Base-by-base conservation (phyloP, 2,888 invertebrate species). In the Latheticus oryzae region DNA sequence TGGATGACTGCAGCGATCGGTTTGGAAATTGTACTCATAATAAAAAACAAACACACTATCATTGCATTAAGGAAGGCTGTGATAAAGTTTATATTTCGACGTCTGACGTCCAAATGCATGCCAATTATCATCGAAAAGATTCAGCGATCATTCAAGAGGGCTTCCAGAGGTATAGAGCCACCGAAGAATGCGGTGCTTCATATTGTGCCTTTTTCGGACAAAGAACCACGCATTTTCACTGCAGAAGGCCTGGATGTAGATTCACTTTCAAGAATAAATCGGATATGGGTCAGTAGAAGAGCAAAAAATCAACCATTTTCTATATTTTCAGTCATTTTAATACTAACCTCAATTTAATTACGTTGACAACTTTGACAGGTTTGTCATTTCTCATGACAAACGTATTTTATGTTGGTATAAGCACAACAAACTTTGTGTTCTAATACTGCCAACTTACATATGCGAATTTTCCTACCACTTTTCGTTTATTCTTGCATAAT, bases 281-380 rank as follows among this genome's bases (percentile, higher is more conserved):
- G 69, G 98, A 98, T 81, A 98, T 98, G 97, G 97, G 97, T 97
- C 82, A 85, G 88, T 83, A 97, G 97, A 98, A 81, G 98, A 98
- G 81, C 98, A 98, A 84, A 98, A 97, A 79, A n/a, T n/a, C 9
- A 8, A 5, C 30, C 30, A 28, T 7, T 5, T 4, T 4, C 30
- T n/a, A n/a, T n/a, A n/a, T n/a, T n/a, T n/a, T n/a, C n/a, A n/a
- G n/a, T n/a, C n/a, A n/a, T n/a, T 4, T 4, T 30, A 30, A 7
- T 21, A 21, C 5, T 5, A 21, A 21, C 23, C 23, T 21, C 23
- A 5, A 21, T 21, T 21, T 5, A 21, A 5, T 21, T 21, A 21
- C 5, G 23, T 21, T 8, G 16, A 9, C 23, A 21, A 19, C 30
- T 30, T 53, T 24, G 8, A 19, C 13, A 7, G 3, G 5, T 37